Conservation (phyloP, 2,797 vertebrate genomes). For the Nothura maculosa region DNA sequence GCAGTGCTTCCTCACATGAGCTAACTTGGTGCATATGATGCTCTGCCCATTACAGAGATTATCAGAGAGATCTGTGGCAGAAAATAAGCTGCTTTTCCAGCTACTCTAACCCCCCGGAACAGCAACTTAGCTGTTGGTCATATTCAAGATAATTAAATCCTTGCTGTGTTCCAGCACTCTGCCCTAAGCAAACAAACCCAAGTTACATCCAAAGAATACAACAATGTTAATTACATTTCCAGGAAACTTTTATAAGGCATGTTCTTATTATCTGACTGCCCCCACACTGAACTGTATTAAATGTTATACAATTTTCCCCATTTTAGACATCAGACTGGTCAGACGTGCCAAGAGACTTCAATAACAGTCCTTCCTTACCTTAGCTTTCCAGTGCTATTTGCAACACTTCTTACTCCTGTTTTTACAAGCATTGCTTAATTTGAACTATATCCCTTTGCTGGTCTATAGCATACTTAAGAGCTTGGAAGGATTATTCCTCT, state of each 20-base stretch:
- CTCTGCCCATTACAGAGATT: background rate
- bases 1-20: background rate
- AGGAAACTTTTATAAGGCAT: background rate
- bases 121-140: background rate
- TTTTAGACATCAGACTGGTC: background rate
- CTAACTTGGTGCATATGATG: fast-evolving
- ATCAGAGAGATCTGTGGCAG: background rate
- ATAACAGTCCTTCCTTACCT: background rate
- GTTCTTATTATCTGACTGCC: background rate
- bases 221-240: background rate
- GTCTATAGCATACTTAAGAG: background rate
- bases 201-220: background rate
- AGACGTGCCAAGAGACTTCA: background rate
- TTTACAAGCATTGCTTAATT: background rate
- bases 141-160: background rate
- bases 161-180: background rate
- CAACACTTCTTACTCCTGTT: background rate
- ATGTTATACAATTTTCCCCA: background rate
- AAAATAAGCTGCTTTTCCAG: background rate
- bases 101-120: background rate
- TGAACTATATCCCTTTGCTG: background rate
- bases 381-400: background rate
- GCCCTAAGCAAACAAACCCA: background rate
- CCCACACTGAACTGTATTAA: background rate
- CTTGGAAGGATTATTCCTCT: conserved; percentile 20